phyloP scores from a whole-genome alignment of 2,113 vertebrate species.

The Pluvialis apricaria region DNA sequence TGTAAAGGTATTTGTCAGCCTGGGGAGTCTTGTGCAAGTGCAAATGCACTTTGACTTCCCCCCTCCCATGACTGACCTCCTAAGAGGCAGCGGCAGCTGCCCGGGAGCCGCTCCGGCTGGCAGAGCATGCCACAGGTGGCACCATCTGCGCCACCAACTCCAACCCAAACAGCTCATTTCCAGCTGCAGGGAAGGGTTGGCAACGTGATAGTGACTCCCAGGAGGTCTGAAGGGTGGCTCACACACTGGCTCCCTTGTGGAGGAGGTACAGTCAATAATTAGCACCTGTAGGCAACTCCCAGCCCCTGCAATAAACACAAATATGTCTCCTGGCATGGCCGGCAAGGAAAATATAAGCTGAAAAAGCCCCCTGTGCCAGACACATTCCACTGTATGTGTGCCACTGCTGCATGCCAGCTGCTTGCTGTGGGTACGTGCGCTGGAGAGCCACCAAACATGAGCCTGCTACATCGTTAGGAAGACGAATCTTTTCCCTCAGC shows the following conservation, averaged over 20 bases:
- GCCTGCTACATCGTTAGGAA: background rate
- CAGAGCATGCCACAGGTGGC: background rate
- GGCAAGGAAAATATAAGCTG: constrained; percentile 14
- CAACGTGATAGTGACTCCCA: background rate
- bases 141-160: background rate
- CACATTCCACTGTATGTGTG: background rate
- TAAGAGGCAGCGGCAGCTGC: background rate
- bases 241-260: constrained; percentile 37
- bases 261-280: constrained; percentile 7
- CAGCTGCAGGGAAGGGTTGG: background rate
- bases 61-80: background rate
- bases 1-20: background rate
- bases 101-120: background rate
- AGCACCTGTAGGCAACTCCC: constrained; percentile 27
- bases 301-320: constrained; percentile 48
- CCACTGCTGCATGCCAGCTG: background rate
- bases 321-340: constrained; percentile 45
- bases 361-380: constrained; percentile 12
- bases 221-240: background rate
- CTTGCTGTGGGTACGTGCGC: background rate
- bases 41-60: background rate
- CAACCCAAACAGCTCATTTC: constrained; percentile 10
- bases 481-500: background rate
- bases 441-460: background rate
- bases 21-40: background rate